Base-by-base conservation (phyloP, 2,113 vertebrate genomes). In the Tachycineta bicolor region DNA sequence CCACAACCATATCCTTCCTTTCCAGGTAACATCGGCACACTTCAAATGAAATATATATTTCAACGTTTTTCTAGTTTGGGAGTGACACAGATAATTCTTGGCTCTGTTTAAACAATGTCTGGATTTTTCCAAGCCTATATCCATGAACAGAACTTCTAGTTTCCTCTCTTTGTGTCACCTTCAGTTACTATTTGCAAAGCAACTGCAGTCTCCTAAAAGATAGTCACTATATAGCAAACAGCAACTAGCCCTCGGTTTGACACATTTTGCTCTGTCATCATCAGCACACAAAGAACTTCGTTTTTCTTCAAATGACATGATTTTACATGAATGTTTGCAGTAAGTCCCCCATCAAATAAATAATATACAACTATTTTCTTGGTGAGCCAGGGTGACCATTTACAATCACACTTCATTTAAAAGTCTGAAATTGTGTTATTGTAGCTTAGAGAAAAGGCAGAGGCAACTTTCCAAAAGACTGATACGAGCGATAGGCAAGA, bases 401-500 rank as follows among this genome's bases (percentile, higher is more conserved):
- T 65, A 56, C 15, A 90, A 47, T 24, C 33, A 77, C 0, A 0
- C 70, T 37, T 79, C 71, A 73, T 62, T 83, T 62, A 56, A 77
- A 68, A 92, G 43, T 68, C 46, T 68, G 55, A 24, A 56, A 73
- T 52, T 52, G n/a, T 14, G 20, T 43, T 69, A 59, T 6, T 50
- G 34, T n/a, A 85, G 73, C 26, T 46, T 25, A 65, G 24, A 84
- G 46, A 50, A 67, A 93, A 71, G 25, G 19, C 15, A 78, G 34
- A 47, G 11, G 16, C 34, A 89, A 52, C 50, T 82, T 60, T 5
- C 64, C 34, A 55, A 20, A 37, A 62, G 46, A 80, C 37, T 29
- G 31, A 60, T 68, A 53, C 1, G 12, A 89, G 46, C 0, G 0
- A 73, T 43, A 56, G 1, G 4, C 21, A 53, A 92, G 62, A 83